Evolutionary conservation across 2,888 invertebrate species (phyloP).

Genomic region (Brachyopa scutellaris): DNA sequence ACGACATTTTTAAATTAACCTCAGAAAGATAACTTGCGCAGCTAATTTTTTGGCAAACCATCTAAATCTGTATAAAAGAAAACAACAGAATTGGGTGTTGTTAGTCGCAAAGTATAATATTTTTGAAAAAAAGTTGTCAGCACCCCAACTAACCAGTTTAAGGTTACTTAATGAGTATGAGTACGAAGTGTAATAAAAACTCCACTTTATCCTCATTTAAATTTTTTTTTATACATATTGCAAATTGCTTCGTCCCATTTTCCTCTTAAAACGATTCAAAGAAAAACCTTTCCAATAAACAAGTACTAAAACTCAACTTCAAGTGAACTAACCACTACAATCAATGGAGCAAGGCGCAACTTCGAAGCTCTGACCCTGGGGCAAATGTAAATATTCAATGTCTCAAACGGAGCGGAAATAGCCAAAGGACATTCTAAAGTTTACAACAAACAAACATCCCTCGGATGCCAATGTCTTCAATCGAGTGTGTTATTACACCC

Average conservation of each 20-base stretch:
- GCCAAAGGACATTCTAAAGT: constrained; percentile 51
- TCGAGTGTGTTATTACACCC: constrained; percentile 42
- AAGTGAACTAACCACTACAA: constrained; percentile 22
- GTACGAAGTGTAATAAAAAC: not conserved
- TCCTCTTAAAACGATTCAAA: too few relatives aligned
- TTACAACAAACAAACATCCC: constrained; percentile 38
- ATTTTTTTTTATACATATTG: too few relatives aligned
- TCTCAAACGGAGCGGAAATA: constrained; percentile 41
- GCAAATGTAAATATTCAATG: constrained; percentile 36
- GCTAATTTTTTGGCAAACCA: too few relatives aligned
- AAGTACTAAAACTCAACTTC: constrained; percentile 21
- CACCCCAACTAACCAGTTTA: too few relatives aligned
- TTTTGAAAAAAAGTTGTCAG: too few relatives aligned
- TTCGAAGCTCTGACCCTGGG: constrained; percentile 46
- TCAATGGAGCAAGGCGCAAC: constrained; percentile 37
- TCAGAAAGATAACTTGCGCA: too few relatives aligned
- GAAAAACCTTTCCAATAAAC: not conserved
- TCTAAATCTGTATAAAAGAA: too few relatives aligned
- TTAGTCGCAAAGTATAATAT: too few relatives aligned
- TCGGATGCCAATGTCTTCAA: constrained; percentile 41
- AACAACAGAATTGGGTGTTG: too few relatives aligned
- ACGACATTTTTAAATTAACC: too few relatives aligned
- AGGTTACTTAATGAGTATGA: too few relatives aligned
- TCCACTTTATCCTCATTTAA: constrained; percentile 6
- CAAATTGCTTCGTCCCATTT: not conserved